phyloP scores from a whole-genome alignment of 2,797 vertebrate genomes.

The Pterois miles region DNA sequence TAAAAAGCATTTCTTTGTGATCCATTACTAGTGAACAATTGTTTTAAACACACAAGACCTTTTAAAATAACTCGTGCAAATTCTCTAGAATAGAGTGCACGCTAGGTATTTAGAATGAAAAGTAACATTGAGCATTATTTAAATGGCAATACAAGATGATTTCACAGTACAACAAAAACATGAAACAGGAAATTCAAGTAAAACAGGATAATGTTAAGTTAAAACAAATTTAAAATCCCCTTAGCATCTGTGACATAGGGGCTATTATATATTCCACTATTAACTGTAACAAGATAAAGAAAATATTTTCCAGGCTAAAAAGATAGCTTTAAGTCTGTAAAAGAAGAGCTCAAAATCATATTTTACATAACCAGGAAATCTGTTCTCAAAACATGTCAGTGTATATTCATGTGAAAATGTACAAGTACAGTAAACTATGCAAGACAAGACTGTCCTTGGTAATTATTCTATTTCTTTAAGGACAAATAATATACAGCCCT shows the following conservation, averaged over 20 bases:
- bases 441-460: constrained; percentile 61
- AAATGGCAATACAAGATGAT: constrained; percentile 57
- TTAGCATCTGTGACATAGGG: constrained; percentile 20
- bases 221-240: constrained; percentile 54
- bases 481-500: constrained; percentile 81
- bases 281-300: constrained; percentile 46
- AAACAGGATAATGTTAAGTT: constrained; percentile 83
- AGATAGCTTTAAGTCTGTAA: constrained; percentile 52
- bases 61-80: constrained; percentile 55
- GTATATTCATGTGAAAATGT: constrained; percentile 70
- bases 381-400: constrained; percentile 61
- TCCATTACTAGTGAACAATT: constrained; percentile 55
- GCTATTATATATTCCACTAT: constrained; percentile 47
- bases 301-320: constrained; percentile 47
- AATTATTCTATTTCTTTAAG: constrained; percentile 69
- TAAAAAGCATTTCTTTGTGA: constrained; percentile 60
- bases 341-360: constrained; percentile 53
- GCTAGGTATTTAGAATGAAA: constrained; percentile 33
- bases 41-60: constrained; percentile 51
- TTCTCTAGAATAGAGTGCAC: constrained; percentile 49
- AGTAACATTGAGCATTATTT: constrained; percentile 27
- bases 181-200: constrained; percentile 84
- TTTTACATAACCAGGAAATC: constrained; percentile 48
- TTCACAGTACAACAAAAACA: constrained; percentile 72
- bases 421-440: constrained; percentile 71